phyloP scores from a whole-genome alignment of 2,113 vertebrate species.

The Dromas ardeola region DNA sequence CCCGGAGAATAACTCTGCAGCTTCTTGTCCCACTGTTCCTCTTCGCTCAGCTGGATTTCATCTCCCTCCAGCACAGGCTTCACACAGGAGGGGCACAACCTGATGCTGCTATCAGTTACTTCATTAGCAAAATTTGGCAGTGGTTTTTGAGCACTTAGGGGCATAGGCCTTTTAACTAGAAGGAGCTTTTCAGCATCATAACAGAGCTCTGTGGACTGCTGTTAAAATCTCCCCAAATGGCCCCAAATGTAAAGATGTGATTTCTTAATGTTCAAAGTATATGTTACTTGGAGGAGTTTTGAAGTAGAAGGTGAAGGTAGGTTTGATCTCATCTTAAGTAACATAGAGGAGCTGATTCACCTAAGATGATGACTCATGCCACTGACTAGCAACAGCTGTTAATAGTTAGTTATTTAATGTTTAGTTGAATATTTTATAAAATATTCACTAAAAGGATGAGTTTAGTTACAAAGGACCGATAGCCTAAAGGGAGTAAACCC shows the following conservation, averaged over 20 bases:
- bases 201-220: background rate
- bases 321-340: background rate
- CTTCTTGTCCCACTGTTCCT: background rate
- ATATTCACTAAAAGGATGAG: background rate
- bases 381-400: background rate
- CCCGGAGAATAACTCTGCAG: rapidly evolving
- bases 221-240: background rate
- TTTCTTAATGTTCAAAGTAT: background rate
- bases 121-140: background rate
- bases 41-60: background rate
- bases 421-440: background rate
- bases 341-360: background rate
- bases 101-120: background rate
- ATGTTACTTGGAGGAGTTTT: background rate
- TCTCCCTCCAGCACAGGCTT: rapidly evolving
- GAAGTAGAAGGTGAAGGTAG: background rate
- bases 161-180: background rate
- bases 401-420: background rate
- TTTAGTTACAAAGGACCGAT: background rate
- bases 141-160: background rate
- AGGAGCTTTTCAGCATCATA: background rate
- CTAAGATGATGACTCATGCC: background rate
- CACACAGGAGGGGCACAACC: background rate
- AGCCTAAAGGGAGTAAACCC: background rate
- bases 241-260: background rate